phyloP scores from a whole-genome alignment of 2,113 vertebrate species.

The Tragelaphus scriptus region DNA sequence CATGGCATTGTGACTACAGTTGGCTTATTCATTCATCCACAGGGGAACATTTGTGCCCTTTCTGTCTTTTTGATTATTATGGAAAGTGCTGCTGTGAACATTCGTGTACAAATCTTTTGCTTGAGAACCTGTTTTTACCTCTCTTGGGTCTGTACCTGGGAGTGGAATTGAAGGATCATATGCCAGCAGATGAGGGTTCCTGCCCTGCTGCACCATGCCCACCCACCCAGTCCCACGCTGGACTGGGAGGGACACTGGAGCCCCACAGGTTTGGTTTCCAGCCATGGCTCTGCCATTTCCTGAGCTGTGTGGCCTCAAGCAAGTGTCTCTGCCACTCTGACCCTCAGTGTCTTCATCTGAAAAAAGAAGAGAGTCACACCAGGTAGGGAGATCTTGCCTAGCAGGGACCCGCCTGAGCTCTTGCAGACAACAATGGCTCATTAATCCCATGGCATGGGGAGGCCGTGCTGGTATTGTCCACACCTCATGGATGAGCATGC shows the following conservation, averaged over 20 bases:
- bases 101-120: fast-evolving
- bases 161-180: background rate
- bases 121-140: too few species aligned
- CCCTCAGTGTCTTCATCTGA: background rate
- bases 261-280: background rate
- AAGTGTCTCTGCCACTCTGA: background rate
- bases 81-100: too few species aligned
- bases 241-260: too few species aligned
- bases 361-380: background rate
- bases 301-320: background rate
- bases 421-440: fast-evolving
- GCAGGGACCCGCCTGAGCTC: too few species aligned
- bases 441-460: fast-evolving
- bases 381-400: fast-evolving
- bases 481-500: background rate
- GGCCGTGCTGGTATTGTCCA: background rate
- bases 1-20: fast-evolving
- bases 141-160: background rate
- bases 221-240: fast-evolving
- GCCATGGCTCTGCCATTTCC: background rate
- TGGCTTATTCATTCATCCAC: fast-evolving
- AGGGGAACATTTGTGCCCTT: fast-evolving
- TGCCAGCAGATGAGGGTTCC: background rate
- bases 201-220: fast-evolving
- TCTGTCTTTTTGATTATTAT: background rate